Percentiles rank a stretch among this genome's conserved stretches.
phyloP scores from a whole-genome alignment of 2,888 invertebrate genomes.

The Drosophila yooni region DNA sequence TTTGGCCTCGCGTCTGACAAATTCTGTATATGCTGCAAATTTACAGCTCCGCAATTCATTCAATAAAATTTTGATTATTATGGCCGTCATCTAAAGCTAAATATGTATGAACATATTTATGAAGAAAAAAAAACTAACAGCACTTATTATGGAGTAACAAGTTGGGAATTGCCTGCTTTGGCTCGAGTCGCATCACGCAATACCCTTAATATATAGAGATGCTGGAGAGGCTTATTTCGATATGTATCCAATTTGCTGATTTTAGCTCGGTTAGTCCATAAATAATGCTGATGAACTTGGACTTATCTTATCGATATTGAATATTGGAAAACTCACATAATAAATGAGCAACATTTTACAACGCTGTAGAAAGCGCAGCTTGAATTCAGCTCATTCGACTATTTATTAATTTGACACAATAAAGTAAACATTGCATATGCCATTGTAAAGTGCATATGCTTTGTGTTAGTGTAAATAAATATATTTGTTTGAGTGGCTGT shows the following conservation, averaged over 20 bases:
- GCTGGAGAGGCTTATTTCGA: not conserved
- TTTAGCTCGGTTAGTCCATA: not conserved
- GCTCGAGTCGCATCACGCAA: not conserved
- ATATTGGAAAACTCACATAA: not conserved
- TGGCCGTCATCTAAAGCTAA: conserved; percentile 65
- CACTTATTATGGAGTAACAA: conserved; percentile 35
- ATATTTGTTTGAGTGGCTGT: conserved; percentile 46
- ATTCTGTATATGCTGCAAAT: conserved; percentile 36
- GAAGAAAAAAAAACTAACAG: conserved; percentile 6
- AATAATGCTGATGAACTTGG: not conserved
- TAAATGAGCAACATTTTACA: not conserved
- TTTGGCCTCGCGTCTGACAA: conserved; percentile 65
- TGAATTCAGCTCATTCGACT: not conserved
- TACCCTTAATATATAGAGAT: conserved; percentile 26
- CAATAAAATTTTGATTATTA: conserved; percentile 77
- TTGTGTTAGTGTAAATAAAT: conserved; percentile 6
- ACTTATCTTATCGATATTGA: not conserved
- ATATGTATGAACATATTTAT: conserved; percentile 25
- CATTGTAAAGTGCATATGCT: conserved; percentile 24
- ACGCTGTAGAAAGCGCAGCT: not conserved
- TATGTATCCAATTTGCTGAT: not conserved
- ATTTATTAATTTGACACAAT: not conserved
- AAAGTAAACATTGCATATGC: not conserved
- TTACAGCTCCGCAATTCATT: conserved; percentile 71
- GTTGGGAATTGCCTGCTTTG: not conserved